phyloP scores from a whole-genome alignment of 2,888 invertebrate genomes.

The Euzetes globulus region DNA sequence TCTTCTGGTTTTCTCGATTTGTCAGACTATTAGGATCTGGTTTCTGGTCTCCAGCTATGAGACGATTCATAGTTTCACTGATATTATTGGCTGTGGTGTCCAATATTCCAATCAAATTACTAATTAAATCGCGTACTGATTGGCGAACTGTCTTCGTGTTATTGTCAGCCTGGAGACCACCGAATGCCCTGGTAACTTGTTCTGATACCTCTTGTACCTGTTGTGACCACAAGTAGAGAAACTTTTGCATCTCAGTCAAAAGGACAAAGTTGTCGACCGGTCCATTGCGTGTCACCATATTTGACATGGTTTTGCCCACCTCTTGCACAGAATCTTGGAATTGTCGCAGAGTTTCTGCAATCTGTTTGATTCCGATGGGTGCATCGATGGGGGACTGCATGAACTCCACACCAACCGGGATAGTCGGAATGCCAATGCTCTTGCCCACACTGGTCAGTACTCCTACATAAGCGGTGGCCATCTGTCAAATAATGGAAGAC shows the following conservation, averaged over 20 bases:
- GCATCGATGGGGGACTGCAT: background rate
- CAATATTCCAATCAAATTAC: background rate
- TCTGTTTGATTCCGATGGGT: conserved; percentile 3
- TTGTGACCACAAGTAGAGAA: background rate
- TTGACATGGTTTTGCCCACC: background rate
- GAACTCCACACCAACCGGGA: background rate
- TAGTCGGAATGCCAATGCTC: background rate
- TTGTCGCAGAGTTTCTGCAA: background rate
- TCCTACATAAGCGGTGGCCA: conserved; percentile 7
- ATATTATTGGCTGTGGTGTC: background rate
- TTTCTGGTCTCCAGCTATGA: background rate
- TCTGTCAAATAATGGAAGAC: background rate
- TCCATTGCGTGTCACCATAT: background rate
- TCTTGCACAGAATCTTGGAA: conserved; percentile 1
- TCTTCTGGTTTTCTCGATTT: background rate
- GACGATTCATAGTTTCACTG: background rate
- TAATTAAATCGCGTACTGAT: background rate
- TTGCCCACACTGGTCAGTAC: conserved; percentile 6
- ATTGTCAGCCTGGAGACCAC: background rate
- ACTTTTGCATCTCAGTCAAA: background rate
- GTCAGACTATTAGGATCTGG: background rate
- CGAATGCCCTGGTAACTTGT: background rate
- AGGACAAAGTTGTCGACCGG: background rate
- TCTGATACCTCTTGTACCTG: conserved; percentile 1
- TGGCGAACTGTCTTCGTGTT: background rate